Base-by-base conservation (phyloP, 1,140 invertebrate genomes). In the Diabrotica undecimpunctata region DNA sequence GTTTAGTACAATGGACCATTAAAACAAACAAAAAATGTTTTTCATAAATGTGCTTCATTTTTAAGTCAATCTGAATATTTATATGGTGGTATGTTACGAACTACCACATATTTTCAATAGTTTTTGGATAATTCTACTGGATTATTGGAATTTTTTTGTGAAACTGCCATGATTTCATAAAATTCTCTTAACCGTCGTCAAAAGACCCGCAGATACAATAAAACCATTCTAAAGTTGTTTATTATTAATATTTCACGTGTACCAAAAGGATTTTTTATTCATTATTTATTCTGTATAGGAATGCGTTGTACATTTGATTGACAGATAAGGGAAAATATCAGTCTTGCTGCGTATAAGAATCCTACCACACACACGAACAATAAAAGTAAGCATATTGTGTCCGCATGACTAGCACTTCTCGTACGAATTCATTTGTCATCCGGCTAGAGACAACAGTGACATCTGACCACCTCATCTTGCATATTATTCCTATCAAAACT, bases 291-390 rank as follows among this genome's bases (percentile, higher is more conserved):
- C 55, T 63, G 37, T 63, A 14, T 35, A 63, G 54, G 61, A 46
- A 46, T 63, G 61, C 62, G 51, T 64, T 50, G 66, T 67, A 64
- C 61, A 61, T 65, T 61, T 39, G 62, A 67, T 61, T 61, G 66
- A 61, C 66, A 53, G 64, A 69, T 66, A 69, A 66, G 60, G 55
- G 51, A 54, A 68, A 69, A 69, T 61, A 62, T 62, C 59, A 54
- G 51, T 63, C 62, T 46, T 59, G 64, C 51, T 46, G 39, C 58
- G 13, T 66, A 61, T 52, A 68, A 72, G 66, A 72, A 67, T 46
- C 67, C 68, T 70, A 70, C 71, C 71, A 70, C 71, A 72, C 71
- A 72, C 66, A 71, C 60, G 65, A 71, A 71, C 69, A 69, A 71
- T 71, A 63, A 67, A 66, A 64, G 65, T 67, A 62, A 71, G 67